Percentiles rank a stretch among this genome's conserved stretches.
These are phyloP conservation scores for Habroteleia sp. DNA, from an alignment of 2,888 invertebrate genomes.

Conservation along the genomic window DNA sequence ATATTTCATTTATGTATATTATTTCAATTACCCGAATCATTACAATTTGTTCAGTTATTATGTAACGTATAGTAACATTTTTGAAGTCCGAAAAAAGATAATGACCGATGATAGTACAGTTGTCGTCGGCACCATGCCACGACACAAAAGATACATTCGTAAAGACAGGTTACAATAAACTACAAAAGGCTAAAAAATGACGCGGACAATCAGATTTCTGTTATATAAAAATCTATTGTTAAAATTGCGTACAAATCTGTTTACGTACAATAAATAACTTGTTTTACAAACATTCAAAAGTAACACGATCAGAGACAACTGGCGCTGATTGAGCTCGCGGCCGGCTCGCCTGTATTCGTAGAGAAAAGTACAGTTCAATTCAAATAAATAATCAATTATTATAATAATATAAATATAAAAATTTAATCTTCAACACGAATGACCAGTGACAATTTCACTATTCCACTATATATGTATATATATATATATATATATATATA, in stretches of 20 bases:
- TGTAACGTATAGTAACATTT: slow-evolving; percentile 51
- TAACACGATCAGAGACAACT: slow-evolving; percentile 53
- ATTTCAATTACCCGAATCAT: slow-evolving; percentile 57
- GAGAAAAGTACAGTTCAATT: slow-evolving; percentile 36
- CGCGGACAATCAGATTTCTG: slow-evolving; percentile 46
- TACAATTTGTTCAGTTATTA: slow-evolving; percentile 58
- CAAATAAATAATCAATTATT: slow-evolving; percentile 58
- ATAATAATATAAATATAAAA: slow-evolving; percentile 61
- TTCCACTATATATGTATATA: slow-evolving; percentile 56
- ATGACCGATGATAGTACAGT: slow-evolving; percentile 34
- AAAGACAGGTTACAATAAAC: slow-evolving; percentile 54
- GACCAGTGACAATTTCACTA: slow-evolving; percentile 59
- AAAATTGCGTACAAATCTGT: slow-evolving; percentile 53
- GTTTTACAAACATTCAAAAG: slow-evolving; percentile 59
- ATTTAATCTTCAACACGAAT: slow-evolving; percentile 61
- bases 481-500: slow-evolving; percentile 24
- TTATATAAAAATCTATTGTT: slow-evolving; percentile 60
- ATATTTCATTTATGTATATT: slow-evolving; percentile 59
- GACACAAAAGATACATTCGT: slow-evolving; percentile 39
- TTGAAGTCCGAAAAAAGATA: slow-evolving; percentile 40
- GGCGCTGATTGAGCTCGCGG: slow-evolving; percentile 38
- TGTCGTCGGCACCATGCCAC: background rate
- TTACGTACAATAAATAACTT: slow-evolving; percentile 59
- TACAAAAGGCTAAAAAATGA: slow-evolving; percentile 60
- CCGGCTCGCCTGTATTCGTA: slow-evolving; percentile 19